Evolutionary conservation across 2,888 invertebrate species (phyloP).

Genomic region (Taenaris catops): DNA sequence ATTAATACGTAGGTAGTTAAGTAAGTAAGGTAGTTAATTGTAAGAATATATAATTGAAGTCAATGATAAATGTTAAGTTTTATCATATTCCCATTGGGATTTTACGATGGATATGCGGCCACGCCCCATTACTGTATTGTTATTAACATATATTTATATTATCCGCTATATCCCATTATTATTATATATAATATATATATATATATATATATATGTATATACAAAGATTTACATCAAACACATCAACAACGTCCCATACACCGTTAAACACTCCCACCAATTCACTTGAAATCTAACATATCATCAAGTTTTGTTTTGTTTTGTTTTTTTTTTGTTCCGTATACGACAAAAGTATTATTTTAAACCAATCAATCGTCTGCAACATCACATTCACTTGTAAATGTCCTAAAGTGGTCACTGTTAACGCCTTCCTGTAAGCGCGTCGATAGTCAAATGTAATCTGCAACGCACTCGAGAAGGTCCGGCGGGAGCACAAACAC

Average conservation of each 20-base stretch:
- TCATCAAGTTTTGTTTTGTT: no score
- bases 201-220: conserved; percentile 36
- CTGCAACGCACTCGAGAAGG: conserved; percentile 71
- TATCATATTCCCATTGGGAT: no score
- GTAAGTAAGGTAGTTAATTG: no score
- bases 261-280: conserved; percentile 20
- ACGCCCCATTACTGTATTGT: conserved; percentile 48
- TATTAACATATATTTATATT: no score
- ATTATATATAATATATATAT: no score
- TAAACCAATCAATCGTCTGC: conserved; percentile 8
- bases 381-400: conserved; percentile 12
- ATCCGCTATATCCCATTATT: no score
- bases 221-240: conserved; percentile 69
- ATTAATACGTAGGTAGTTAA: no score
- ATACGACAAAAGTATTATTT: conserved; percentile 26
- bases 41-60: no score
- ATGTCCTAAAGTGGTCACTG: conserved; percentile 14
- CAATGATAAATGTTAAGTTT: no score
- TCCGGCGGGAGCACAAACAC: conserved; percentile 76
- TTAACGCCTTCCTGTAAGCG: conserved; percentile 28
- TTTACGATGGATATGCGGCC: conserved; percentile 73
- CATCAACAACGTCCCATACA: conserved; percentile 35
- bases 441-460: conserved; percentile 49
- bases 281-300: conserved; percentile 2
- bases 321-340: no score